These are phyloP conservation scores for Bradypodion pumilum DNA, from an alignment of 2,797 vertebrate genomes.

Conservation along the genomic window DNA sequence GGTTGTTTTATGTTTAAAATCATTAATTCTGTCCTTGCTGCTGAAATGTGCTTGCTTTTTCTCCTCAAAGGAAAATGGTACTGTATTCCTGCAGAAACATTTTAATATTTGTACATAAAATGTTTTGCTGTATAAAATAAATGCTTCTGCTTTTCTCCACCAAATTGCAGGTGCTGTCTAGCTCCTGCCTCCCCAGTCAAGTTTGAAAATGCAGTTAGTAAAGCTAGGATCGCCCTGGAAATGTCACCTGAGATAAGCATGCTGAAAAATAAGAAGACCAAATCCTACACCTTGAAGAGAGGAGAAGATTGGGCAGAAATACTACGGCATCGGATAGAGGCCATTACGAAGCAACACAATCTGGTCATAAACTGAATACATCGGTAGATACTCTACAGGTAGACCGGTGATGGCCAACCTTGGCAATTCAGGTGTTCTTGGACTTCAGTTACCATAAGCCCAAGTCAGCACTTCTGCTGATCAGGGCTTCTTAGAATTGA, in stretches of 20 bases:
- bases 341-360: fast-evolving
- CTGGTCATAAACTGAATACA: neutral
- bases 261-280: conserved; percentile 77
- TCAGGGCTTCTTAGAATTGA: no score
- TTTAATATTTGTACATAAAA: no score
- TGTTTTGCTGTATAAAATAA: neutral
- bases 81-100: no score
- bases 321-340: conserved; percentile 75
- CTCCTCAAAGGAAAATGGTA: no score
- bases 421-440: no score
- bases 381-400: neutral
- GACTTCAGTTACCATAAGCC: no score
- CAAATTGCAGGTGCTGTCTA: conserved; percentile 80
- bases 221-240: conserved; percentile 79
- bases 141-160: conserved; percentile 19
- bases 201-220: conserved; percentile 81
- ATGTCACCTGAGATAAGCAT: conserved; percentile 74
- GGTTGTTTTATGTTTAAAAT: no score
- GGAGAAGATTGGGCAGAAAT: conserved; percentile 80
- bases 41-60: no score
- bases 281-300: conserved; percentile 73
- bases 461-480: no score
- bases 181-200: conserved; percentile 90
- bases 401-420: no score
- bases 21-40: no score